Evolutionary conservation across 2,888 invertebrate genomes (phyloP).

Genomic region (Strigamia maritima): DNA sequence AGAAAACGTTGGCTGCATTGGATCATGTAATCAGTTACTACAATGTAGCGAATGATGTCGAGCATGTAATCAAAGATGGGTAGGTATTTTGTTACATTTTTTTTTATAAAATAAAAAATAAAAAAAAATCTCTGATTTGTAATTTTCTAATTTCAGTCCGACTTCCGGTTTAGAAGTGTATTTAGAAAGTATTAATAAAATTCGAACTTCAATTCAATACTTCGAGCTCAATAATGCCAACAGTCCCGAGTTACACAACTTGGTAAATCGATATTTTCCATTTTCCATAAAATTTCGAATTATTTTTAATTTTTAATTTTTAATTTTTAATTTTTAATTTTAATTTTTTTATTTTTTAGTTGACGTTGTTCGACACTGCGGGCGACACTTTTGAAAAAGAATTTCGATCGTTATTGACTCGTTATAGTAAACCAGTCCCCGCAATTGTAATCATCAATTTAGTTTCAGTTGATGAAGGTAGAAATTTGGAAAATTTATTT

Average conservation of each 20-base stretch:
- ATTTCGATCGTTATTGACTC: slow-evolving; percentile 77
- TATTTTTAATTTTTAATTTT: too few species aligned
- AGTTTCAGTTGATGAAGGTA: slow-evolving; percentile 79
- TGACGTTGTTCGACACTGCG: slow-evolving; percentile 58
- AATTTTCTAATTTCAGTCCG: slow-evolving; percentile 22
- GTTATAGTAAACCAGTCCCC: slow-evolving; percentile 80
- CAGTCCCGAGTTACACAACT: slow-evolving; percentile 88
- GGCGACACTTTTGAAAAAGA: slow-evolving; percentile 81
- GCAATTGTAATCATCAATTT: slow-evolving; percentile 84
- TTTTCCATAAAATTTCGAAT: too few species aligned
- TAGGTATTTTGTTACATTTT: slow-evolving; percentile 43
- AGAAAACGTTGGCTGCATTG: slow-evolving; percentile 77
- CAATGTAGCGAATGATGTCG: slow-evolving; percentile 88
- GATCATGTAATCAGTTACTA: slow-evolving; percentile 95
- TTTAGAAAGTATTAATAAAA: slow-evolving; percentile 72
- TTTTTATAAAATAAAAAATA: too few species aligned
- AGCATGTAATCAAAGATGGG: slow-evolving; percentile 65
- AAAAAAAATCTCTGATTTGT: too few species aligned
- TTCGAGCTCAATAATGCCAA: slow-evolving; percentile 90
- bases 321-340: too few species aligned
- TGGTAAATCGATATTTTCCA: too few species aligned
- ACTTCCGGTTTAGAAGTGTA: slow-evolving; percentile 60
- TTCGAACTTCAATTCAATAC: slow-evolving; percentile 83
- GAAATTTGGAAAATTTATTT: neutral
- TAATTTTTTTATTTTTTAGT: slow-evolving; percentile 45